Percentiles rank a stretch among this genome's conserved stretches.
These are phyloP conservation scores for Hyalella azteca DNA, from an alignment of 2,888 invertebrate genomes.

Conservation along the genomic window DNA sequence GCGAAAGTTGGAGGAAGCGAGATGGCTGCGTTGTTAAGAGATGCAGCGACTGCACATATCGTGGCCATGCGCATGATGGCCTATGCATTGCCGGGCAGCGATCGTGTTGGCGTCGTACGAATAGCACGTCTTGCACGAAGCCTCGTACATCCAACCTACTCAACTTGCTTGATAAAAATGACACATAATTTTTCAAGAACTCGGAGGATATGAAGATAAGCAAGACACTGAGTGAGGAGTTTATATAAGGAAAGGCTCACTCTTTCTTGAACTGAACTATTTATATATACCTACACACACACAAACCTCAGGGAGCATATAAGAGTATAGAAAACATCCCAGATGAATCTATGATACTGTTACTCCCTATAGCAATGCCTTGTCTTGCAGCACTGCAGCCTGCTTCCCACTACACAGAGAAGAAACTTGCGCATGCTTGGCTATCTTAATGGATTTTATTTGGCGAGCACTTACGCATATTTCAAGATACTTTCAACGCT, in stretches of 20 bases:
- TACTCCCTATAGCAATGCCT: not conserved
- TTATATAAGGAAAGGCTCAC: not conserved
- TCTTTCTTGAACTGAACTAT: slow-evolving; percentile 5
- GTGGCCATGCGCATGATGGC: not conserved
- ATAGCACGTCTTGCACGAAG: not conserved
- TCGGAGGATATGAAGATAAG: slow-evolving; percentile 22
- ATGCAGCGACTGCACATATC: not conserved
- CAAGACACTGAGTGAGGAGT: slow-evolving; percentile 15
- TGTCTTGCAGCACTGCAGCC: not conserved
- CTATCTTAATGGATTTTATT: slow-evolving; percentile 24
- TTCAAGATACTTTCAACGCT: no score
- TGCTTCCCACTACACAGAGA: not conserved
- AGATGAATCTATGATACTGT: not conserved
- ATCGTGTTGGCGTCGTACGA: not conserved
- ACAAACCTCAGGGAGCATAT: not conserved
- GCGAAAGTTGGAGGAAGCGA: not conserved
- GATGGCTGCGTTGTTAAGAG: not conserved
- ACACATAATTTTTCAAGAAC: slow-evolving; percentile 33
- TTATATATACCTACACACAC: no score
- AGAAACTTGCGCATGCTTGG: slow-evolving; percentile 13
- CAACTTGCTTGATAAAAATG: slow-evolving; percentile 25
- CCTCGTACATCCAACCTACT: not conserved
- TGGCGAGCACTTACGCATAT: not conserved
- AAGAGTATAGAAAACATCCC: not conserved
- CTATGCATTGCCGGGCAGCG: not conserved